phyloP scores from a whole-genome alignment of 2,797 vertebrate genomes.

The Erithacus rubecula region DNA sequence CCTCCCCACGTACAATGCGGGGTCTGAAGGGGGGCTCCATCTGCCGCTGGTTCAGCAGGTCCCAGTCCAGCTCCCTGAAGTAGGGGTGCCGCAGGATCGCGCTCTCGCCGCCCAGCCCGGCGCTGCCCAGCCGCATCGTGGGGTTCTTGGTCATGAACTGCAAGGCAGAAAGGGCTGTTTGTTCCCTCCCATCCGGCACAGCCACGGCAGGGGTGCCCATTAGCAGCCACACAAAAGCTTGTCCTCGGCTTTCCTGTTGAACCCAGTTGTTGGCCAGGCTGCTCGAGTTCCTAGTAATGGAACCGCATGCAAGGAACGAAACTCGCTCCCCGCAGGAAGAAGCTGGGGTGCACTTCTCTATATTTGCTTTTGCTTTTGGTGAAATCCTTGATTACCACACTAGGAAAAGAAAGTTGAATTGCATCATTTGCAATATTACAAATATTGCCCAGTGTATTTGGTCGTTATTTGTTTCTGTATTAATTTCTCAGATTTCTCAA shows the following conservation, averaged over 20 bases:
- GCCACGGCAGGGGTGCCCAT: background rate
- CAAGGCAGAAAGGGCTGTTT: constrained; percentile 37
- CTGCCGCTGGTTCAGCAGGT: constrained; percentile 86
- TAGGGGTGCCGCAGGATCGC: constrained; percentile 87
- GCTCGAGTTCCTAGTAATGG: constrained; percentile 17
- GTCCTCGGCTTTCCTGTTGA: constrained; percentile 62
- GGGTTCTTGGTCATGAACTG: constrained; percentile 97
- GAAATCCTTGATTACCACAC: background rate
- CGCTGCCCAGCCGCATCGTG: constrained; percentile 86
- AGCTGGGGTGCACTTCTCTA: background rate
- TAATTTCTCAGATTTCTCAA: constrained; percentile 11
- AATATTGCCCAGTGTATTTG: background rate
- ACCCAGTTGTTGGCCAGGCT: constrained; percentile 42
- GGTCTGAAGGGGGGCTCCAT: constrained; percentile 95
- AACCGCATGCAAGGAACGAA: background rate
- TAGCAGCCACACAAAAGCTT: constrained; percentile 30
- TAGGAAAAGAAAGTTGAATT: constrained; percentile 8
- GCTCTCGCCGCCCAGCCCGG: constrained; percentile 82
- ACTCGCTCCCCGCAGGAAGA: constrained; percentile 15
- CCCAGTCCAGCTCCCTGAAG: constrained; percentile 90
- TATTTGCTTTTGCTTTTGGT: constrained; percentile 20
- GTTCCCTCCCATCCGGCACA: constrained; percentile 6
- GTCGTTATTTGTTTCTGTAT: constrained; percentile 10
- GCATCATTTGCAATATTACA: constrained; percentile 15
- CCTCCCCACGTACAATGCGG: constrained; percentile 86